Base-by-base conservation (phyloP, 2,888 invertebrate species). In the Parascotia fuliginaria region DNA sequence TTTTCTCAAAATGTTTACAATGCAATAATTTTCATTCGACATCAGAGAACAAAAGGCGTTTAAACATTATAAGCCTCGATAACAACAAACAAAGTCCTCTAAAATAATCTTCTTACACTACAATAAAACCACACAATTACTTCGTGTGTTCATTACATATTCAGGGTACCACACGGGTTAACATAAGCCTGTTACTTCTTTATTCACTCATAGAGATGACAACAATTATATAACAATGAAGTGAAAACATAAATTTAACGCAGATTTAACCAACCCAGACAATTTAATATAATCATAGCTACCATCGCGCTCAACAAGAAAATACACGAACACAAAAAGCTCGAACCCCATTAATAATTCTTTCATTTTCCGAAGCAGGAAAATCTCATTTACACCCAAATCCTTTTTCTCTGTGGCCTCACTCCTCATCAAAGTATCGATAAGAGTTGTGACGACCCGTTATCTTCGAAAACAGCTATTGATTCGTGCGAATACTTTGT, bases 1-100 rank as follows among this genome's bases (percentile, higher is more conserved):
- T 90, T 89, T 86, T 79, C 84, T 75, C 75, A 79, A 81, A 89
- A 87, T 89, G 85, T 87, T 89, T 86, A 85, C 85, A 83, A 86
- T 86, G 82, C 84, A 83, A 85, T 87, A 81, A 82, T 84, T 86
- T 86, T 81, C 78, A 81, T 83, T 77, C 63, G 73, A 77, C 70
- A 66, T 73, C 70, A 73, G 66, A 68, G 66, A 75, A 71, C 73
- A 76, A 73, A 19, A 59, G 60, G 62, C 57, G 65, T 61, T 67
- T 58, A 66, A 68, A n/a, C 61, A 22, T 41, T 41, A 53, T 46
- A 50, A 55, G 50, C 28, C 15, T 7, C 13, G 3, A 19, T 12
- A 40, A 47, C 14, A 56, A 46, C 39, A 39, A 40, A 58, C 40
- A 42, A 54, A 29, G 28, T 15, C 14, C 13, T 44, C 44, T 3